phyloP scores from a whole-genome alignment of 1,140 invertebrate species.

The Grapholita molesta region DNA sequence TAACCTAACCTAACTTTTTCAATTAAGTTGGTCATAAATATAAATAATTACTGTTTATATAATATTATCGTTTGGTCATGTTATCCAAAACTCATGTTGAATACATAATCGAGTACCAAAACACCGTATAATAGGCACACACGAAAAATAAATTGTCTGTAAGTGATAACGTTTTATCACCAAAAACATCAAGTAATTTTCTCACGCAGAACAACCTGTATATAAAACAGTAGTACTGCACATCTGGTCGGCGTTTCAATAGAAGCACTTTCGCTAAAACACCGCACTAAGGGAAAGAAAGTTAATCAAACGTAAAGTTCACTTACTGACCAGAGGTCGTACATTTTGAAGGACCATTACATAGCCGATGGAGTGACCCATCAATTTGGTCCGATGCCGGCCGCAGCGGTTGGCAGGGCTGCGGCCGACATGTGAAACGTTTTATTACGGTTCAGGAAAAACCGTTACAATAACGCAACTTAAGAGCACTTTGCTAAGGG shows the following conservation, averaged over 20 bases:
- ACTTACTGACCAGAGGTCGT: slow-evolving; percentile 59
- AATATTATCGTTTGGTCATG: too few species aligned
- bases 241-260: slow-evolving; percentile 9
- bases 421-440: slow-evolving; percentile 69
- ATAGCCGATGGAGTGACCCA: slow-evolving; percentile 69
- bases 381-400: slow-evolving; percentile 68
- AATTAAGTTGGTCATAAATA: too few species aligned
- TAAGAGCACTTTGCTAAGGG: slow-evolving; percentile 25
- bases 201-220: neutral
- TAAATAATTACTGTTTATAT: too few species aligned
- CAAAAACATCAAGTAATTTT: neutral
- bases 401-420: slow-evolving; percentile 55
- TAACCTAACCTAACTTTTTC: too few species aligned
- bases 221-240: neutral
- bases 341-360: slow-evolving; percentile 72
- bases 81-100: too few species aligned
- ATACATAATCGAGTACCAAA: too few species aligned
- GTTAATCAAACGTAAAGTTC: slow-evolving; percentile 71
- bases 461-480: slow-evolving; percentile 58
- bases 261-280: slow-evolving; percentile 42
- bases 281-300: slow-evolving; percentile 41
- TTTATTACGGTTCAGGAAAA: slow-evolving; percentile 71
- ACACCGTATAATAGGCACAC: too few species aligned
- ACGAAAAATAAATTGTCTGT: too few species aligned
- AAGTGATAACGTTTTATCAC: too few species aligned